These are phyloP conservation scores for Maconellicoccus hirsutus DNA, from an alignment of 1,140 invertebrate species.

Conservation along the genomic window DNA sequence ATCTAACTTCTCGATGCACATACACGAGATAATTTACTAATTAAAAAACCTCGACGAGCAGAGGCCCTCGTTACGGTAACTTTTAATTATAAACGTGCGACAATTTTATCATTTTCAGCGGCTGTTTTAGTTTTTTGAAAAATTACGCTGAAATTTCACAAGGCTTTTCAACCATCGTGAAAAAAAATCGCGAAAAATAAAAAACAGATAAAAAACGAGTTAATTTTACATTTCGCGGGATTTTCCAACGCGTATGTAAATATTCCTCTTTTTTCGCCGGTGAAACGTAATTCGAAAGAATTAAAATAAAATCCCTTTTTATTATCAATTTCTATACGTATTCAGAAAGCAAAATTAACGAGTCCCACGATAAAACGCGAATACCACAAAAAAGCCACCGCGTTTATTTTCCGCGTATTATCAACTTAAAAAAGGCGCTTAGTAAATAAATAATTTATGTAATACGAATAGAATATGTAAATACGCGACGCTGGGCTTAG, in stretches of 20 bases:
- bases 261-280: not conserved
- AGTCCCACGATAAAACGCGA: not conserved
- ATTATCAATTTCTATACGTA: slow-evolving; percentile 5
- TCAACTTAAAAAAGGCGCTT: not conserved
- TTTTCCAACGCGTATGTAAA: not conserved
- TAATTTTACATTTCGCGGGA: not conserved
- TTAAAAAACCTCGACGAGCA: too few species aligned
- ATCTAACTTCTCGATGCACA: too few species aligned
- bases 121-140: too few species aligned
- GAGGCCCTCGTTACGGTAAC: too few species aligned
- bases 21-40: too few species aligned
- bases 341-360: slow-evolving; percentile 2
- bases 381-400: not conserved
- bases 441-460: slow-evolving; percentile 6
- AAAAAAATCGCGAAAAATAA: too few species aligned
- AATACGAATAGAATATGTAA: not conserved
- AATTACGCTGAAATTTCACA: too few species aligned
- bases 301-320: not conserved
- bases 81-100: too few species aligned
- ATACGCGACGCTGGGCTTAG: not conserved
- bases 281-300: slow-evolving; percentile 10
- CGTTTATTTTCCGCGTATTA: slow-evolving; percentile 3
- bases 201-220: too few species aligned
- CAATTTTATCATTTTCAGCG: too few species aligned
- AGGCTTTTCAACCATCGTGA: too few species aligned